Evolutionary conservation across 2,113 vertebrate species (phyloP).

Genomic region (Erpornis zantholeuca): DNA sequence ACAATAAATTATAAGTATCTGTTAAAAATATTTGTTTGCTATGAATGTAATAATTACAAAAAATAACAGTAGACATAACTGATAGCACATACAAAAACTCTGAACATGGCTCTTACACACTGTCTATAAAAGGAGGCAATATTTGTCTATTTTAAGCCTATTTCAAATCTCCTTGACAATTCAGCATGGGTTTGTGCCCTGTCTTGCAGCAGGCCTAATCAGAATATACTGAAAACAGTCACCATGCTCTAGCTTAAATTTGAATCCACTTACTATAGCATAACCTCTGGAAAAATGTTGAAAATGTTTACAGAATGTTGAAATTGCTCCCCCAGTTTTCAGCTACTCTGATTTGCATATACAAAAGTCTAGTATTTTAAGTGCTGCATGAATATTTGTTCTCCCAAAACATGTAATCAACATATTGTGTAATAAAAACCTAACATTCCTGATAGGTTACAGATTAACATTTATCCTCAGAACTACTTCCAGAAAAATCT

Average conservation of each 20-base stretch:
- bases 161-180: not conserved
- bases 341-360: not conserved
- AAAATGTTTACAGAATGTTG: not conserved
- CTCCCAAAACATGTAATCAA: not conserved
- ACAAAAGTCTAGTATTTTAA: not conserved
- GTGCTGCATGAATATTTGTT: not conserved
- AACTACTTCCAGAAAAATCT: slow-evolving; percentile 77
- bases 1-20: not conserved
- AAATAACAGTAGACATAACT: not conserved
- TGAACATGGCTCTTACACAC: not conserved
- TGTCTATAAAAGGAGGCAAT: not conserved
- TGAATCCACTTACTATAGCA: not conserved
- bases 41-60: not conserved
- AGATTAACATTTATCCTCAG: slow-evolving; percentile 70
- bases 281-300: not conserved
- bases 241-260: not conserved
- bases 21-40: not conserved
- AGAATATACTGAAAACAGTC: not conserved
- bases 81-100: not conserved
- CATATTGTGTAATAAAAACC: slow-evolving; percentile 10
- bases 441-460: slow-evolving; percentile 71
- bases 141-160: not conserved
- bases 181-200: not conserved
- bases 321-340: not conserved
- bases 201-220: not conserved